Conservation (phyloP, 2,113 vertebrate genomes). For the Lepus timidus region DNA sequence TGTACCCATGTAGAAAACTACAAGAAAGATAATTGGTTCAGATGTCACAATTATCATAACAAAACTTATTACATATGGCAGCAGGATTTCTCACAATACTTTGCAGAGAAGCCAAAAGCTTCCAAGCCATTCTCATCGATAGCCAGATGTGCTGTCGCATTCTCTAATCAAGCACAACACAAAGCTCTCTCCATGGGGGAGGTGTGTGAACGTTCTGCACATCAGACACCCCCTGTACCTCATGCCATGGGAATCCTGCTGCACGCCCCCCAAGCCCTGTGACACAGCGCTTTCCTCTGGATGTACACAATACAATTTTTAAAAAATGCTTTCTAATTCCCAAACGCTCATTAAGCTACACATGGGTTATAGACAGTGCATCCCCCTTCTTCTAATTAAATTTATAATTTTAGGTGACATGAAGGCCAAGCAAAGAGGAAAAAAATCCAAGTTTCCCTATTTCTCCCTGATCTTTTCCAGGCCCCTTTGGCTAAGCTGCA, state of each 20-base stretch:
- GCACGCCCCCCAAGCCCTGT: background rate
- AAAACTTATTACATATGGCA: slow-evolving; percentile 55
- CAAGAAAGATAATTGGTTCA: slow-evolving; percentile 68
- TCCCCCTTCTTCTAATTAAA: background rate
- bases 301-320: background rate
- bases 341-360: background rate
- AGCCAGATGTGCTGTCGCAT: slow-evolving; percentile 49
- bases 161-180: slow-evolving; percentile 36
- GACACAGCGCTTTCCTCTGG: background rate
- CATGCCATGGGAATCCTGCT: rapidly evolving
- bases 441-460: background rate
- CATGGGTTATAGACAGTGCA: background rate
- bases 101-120: slow-evolving; percentile 62
- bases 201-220: background rate
- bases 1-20: slow-evolving; percentile 41
- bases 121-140: slow-evolving; percentile 3
- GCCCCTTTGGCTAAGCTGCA: background rate
- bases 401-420: background rate
- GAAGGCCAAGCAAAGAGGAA: background rate
- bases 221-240: background rate
- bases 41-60: slow-evolving; percentile 71
- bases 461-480: background rate
- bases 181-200: background rate
- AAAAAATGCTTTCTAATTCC: background rate
- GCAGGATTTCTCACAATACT: slow-evolving; percentile 49